Percentiles rank a stretch among this genome's conserved stretches.
Conservation (phyloP, 2,888 invertebrate genomes). For the Microctonus aethiopoides region DNA sequence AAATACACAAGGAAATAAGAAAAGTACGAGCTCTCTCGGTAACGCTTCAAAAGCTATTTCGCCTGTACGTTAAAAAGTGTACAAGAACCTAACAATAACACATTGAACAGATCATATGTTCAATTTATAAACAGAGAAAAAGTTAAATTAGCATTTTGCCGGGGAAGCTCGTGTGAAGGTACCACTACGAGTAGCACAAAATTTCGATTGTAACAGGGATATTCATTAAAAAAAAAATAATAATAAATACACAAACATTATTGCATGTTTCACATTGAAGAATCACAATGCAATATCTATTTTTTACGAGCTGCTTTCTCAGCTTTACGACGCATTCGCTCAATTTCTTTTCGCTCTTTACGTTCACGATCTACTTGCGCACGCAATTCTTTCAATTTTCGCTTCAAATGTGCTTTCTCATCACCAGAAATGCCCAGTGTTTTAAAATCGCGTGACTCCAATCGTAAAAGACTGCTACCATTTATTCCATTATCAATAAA, state of each 20-base stretch:
- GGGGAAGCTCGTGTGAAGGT: slow-evolving; percentile 40
- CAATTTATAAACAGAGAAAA: too few species aligned
- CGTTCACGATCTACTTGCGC: slow-evolving; percentile 83
- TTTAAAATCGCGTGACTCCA: slow-evolving; percentile 94
- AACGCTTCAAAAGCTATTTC: not conserved
- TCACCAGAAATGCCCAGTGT: slow-evolving; percentile 82
- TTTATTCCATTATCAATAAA: slow-evolving; percentile 91
- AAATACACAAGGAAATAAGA: slow-evolving; percentile 38
- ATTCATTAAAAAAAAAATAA: slow-evolving; percentile 16
- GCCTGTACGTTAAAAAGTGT: not conserved
- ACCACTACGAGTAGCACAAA: slow-evolving; percentile 45
- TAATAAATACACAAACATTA: slow-evolving; percentile 24
- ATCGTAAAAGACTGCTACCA: slow-evolving; percentile 84
- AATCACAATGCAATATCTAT: slow-evolving; percentile 43
- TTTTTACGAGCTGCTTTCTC: slow-evolving; percentile 80
- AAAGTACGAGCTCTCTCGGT: slow-evolving; percentile 35
- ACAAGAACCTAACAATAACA: not conserved
- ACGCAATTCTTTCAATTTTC: slow-evolving; percentile 86
- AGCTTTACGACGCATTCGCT: slow-evolving; percentile 87
- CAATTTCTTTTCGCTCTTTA: slow-evolving; percentile 84
- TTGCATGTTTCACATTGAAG: slow-evolving; percentile 17
- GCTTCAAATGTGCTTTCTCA: slow-evolving; percentile 85
- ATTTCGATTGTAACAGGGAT: slow-evolving; percentile 30
- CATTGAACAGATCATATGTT: not conserved
- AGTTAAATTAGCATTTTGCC: slow-evolving; percentile 5